Conservation (phyloP, 2,888 invertebrate species). For the Heliothis peltigera region DNA sequence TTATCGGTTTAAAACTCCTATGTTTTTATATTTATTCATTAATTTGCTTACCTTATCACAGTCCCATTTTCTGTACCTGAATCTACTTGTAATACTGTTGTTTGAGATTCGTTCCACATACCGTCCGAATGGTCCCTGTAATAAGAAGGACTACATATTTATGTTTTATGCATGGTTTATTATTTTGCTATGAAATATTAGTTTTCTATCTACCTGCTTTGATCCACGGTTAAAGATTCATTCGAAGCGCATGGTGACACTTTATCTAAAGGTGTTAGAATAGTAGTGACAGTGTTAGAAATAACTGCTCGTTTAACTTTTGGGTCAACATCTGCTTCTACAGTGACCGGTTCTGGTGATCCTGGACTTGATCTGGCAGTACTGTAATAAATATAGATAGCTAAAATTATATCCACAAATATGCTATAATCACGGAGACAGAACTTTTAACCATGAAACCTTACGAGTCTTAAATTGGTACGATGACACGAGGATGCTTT, state of each 20-base stretch:
- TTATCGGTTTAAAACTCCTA: no score
- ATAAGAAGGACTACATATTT: constrained; percentile 23
- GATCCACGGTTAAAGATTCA: constrained; percentile 95
- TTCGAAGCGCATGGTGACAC: constrained; percentile 94
- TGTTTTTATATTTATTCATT: no score
- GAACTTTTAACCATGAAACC: not conserved
- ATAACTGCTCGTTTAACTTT: constrained; percentile 76
- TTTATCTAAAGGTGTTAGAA: constrained; percentile 86
- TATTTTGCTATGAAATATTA: no score
- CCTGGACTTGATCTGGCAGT: constrained; percentile 92
- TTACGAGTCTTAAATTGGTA: constrained; percentile 16
- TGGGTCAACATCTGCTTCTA: constrained; percentile 72
- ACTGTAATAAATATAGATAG: constrained; percentile 70
- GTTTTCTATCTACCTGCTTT: constrained; percentile 83
- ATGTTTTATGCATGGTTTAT: not conserved
- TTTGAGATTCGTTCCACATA: constrained; percentile 97
- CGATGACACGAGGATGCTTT: constrained; percentile 10
- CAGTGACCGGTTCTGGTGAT: constrained; percentile 87
- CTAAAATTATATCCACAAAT: not conserved
- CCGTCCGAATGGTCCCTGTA: constrained; percentile 95
- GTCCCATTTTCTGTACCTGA: constrained; percentile 92
- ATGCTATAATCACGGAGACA: not conserved
- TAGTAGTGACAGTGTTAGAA: constrained; percentile 78
- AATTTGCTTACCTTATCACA: constrained; percentile 81
- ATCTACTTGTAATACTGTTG: constrained; percentile 94